Conservation (phyloP, 2,113 vertebrate species). For the Acinonyx jubatus region DNA sequence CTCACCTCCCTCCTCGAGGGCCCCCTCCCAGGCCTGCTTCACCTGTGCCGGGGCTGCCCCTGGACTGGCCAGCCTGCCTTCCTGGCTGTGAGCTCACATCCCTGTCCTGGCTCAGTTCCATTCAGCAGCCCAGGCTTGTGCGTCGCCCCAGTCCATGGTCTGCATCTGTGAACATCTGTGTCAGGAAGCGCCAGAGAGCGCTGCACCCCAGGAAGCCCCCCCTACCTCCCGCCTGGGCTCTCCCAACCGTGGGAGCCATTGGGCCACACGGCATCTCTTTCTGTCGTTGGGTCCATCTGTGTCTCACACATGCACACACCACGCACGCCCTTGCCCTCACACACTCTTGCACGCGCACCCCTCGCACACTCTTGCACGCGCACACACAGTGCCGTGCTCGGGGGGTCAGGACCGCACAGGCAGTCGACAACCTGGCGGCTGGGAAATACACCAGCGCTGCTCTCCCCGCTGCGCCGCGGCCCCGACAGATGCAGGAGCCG, state of each 20-base stretch:
- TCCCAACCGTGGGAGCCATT: rapidly evolving
- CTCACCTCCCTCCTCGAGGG: neutral
- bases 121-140: rapidly evolving
- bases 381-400: neutral
- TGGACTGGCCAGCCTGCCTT: rapidly evolving
- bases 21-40: neutral
- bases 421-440: rapidly evolving
- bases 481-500: neutral
- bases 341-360: neutral
- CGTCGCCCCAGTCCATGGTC: rapidly evolving
- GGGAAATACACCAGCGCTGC: neutral
- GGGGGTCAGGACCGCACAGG: neutral
- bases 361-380: no score
- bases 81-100: rapidly evolving
- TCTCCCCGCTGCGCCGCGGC: neutral
- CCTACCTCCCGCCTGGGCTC: rapidly evolving
- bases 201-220: rapidly evolving
- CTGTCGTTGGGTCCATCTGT: no score
- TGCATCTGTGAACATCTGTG: rapidly evolving
- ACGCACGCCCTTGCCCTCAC: no score
- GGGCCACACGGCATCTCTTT: rapidly evolving
- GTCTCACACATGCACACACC: no score
- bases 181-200: rapidly evolving
- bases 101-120: rapidly evolving
- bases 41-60: neutral